Evolutionary conservation across 2,113 vertebrate genomes (phyloP), one percentile per base, ranked within the genome.

Genomic region (Theropithecus gelada): DNA sequence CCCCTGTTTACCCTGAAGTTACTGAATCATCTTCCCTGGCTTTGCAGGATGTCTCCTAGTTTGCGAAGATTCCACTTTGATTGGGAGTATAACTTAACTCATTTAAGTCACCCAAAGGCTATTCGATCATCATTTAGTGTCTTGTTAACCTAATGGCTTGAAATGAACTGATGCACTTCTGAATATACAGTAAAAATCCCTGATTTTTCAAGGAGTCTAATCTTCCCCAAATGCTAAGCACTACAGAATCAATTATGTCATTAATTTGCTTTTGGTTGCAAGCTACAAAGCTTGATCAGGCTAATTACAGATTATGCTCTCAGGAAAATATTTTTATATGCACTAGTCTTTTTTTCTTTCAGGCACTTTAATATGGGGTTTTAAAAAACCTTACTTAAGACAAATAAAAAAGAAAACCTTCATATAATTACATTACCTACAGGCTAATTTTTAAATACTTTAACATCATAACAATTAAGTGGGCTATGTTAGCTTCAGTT

Each of bases 181-280:
- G 87, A 87, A 96, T 40, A 95, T 68, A 57, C 14, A 27, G 43
- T 43, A 40, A 91, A 84, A 92, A 76, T 72, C 61, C 27, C 27
- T 78, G 25, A 45, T 78, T 68, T 90, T 89, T 94, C 20, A 48
- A 82, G 76, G 50, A 90, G 30, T 18, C 45, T 84, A n/a, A 90
- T 93, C 50, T 88, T 95, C 32, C 72, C n/a, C 3, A 92, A 95
- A 86, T 75, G 32, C 45, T 86, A 93, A 76, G 6, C 52, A 70
- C 83, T 78, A 23, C 17, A 83, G 70, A 88, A 68, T 64, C 43
- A 90, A 86, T 86, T 92, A 80, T 81, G 2, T 52, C 61, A 73
- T 72, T 96, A 90, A 87, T 95, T 93, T 94, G 40, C 25, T 76
- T 94, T 89, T 70, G 27, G n/a, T 81, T 95, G 8, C 8, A 80